These are phyloP conservation scores for Amphimallon solstitiale DNA, from an alignment of 2,888 invertebrate genomes.

Conservation along the genomic window DNA sequence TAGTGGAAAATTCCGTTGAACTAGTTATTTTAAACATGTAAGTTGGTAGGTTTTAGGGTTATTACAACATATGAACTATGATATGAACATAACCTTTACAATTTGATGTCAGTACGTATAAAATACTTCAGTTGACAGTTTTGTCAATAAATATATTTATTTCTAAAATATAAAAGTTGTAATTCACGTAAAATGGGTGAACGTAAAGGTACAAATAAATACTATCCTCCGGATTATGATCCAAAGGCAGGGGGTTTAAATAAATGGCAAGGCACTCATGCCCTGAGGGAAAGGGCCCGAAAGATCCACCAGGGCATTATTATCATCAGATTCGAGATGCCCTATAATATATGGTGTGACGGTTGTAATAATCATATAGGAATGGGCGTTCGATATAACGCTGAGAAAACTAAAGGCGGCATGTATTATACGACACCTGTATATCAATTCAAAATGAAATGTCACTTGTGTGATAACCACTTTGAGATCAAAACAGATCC, in stretches of 20 bases:
- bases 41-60: too few species aligned
- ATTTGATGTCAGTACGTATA: too few species aligned
- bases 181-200: constrained; percentile 87
- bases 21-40: too few species aligned
- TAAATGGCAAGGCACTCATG: constrained; percentile 94
- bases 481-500: constrained; percentile 99
- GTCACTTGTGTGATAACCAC: constrained; percentile 96
- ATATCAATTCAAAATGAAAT: constrained; percentile 99
- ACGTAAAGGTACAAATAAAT: constrained; percentile 96
- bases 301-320: constrained; percentile 96
- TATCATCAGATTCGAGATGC: constrained; percentile 98
- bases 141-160: background rate
- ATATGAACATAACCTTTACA: background rate
- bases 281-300: constrained; percentile 93
- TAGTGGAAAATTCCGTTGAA: too few species aligned
- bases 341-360: constrained; percentile 99
- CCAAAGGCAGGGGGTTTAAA: constrained; percentile 95
- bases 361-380: constrained; percentile 98
- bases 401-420: constrained; percentile 91
- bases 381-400: constrained; percentile 98
- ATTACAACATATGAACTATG: too few species aligned
- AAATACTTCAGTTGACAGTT: too few species aligned
- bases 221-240: constrained; percentile 99
- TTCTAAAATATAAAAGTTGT: too few species aligned
- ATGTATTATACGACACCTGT: constrained; percentile 99